phyloP scores from a whole-genome alignment of 2,113 vertebrate species.

The Laticauda laticaudata region DNA sequence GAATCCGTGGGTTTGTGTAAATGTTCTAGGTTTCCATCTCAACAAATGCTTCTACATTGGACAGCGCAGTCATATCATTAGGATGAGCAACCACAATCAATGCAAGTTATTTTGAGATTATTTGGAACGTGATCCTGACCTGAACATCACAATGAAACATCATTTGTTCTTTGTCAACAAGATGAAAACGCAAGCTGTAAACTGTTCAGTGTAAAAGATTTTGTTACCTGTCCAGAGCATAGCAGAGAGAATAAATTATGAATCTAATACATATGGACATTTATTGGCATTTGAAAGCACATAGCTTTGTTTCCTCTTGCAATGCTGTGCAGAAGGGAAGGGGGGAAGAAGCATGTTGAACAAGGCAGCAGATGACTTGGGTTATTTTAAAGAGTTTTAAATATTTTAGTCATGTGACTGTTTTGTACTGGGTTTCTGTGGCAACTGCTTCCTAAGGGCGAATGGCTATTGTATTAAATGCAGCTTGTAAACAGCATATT shows the following conservation, averaged over 20 bases:
- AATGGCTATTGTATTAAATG: conserved; percentile 83
- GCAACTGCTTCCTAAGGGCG: conserved; percentile 82
- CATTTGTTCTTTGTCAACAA: background rate
- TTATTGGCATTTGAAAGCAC: conserved; percentile 57
- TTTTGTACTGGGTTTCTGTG: conserved; percentile 84
- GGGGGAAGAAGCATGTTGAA: background rate
- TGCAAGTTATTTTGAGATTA: background rate
- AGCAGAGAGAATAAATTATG: background rate
- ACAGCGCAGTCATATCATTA: background rate
- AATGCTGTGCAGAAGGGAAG: conserved; percentile 60
- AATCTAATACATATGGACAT: conserved; percentile 60
- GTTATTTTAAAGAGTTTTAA: conserved; percentile 85
- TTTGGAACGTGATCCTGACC: background rate
- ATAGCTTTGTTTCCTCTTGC: conserved; percentile 60
- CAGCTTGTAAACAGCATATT: conserved; percentile 77
- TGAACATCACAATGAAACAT: background rate
- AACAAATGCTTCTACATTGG: background rate
- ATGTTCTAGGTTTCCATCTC: background rate
- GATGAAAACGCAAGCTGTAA: background rate
- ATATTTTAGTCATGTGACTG: conserved; percentile 87
- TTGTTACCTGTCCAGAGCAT: background rate
- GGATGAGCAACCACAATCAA: background rate
- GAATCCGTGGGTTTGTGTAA: background rate
- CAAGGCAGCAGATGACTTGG: conserved; percentile 78
- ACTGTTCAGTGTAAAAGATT: background rate